Base-by-base conservation (phyloP, 2,113 vertebrate genomes). In the Solenodon paradoxus region DNA sequence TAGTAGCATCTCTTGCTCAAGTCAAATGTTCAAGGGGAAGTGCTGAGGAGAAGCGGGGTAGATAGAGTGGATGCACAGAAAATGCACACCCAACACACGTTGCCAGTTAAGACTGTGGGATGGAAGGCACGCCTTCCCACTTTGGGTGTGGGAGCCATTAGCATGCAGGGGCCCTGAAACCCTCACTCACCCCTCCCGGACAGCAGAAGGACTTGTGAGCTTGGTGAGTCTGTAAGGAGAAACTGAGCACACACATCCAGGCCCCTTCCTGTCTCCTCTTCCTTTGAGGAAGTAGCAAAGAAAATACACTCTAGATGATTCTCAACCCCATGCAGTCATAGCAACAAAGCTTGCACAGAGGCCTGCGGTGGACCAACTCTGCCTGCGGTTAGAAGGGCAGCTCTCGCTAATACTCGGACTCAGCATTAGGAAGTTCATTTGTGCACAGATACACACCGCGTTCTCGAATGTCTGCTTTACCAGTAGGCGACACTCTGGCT, bases 131-230 rank as follows among this genome's bases (percentile, higher is more conserved):
- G 1, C 63, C 10, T 47, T 32, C 30, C 24, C 9, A 47, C 40
- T 20, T 12, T 1, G 19, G 28, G 69, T 30, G 9, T 61, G 7
- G 57, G 30, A 0, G 12, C 8, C 19, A 0, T 45, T 35, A 74
- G 40, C 15, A 32, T 1, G n/a, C n/a, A 20, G 6, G 0, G 4
- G 38, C 12, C 69, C 45, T 5, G 1, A 9, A 35, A 32, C 49
- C n/a, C 51, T 47, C 38, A 24, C 32, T 4, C 19, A 40, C 19
- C 17, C 28, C 32, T 47, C 35, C 20, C 38, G n/a, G 64, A 68
- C 28, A 19, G 40, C 20, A 0, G 30, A 69, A 26, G 45, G 26
- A 24, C 75, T 63, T 2, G 16, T 28, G 30, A 30, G 26, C 47
- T 3, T 28, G 64, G 16, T 32, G 64, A 66, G 45, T 88, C 59